phyloP scores from a whole-genome alignment of 2,113 vertebrate genomes.

The Nicator chloris region DNA sequence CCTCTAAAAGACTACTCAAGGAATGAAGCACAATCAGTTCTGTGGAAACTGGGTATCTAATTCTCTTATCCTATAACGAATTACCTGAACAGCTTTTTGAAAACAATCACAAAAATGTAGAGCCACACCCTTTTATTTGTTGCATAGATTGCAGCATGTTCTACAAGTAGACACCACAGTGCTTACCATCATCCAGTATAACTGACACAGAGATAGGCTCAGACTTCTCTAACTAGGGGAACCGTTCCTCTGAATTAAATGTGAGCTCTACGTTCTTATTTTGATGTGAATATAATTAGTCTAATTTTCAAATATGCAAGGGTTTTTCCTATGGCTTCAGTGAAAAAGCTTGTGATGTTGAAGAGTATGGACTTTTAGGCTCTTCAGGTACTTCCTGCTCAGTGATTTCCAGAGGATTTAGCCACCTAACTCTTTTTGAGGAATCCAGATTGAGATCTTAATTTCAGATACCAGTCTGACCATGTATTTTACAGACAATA shows the following conservation, averaged over 20 bases:
- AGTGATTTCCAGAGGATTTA: neutral
- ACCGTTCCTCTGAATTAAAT: neutral
- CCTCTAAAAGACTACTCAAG: neutral
- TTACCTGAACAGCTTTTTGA: neutral
- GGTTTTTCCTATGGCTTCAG: neutral
- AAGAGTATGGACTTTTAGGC: neutral
- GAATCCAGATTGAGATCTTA: neutral
- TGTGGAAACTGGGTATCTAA: neutral
- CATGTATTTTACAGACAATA: neutral
- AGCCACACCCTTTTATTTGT: neutral
- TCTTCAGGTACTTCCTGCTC: neutral
- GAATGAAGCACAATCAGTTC: neutral
- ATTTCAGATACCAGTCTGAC: neutral
- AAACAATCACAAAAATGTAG: neutral
- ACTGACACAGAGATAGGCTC: neutral
- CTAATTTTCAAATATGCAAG: neutral
- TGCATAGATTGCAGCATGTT: neutral
- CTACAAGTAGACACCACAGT: neutral
- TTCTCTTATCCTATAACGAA: neutral
- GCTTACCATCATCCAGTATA: neutral
- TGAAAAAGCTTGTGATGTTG: neutral
- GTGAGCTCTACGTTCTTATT: neutral
- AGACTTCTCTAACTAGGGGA: neutral
- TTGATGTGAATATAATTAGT: neutral
- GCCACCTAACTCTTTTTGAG: neutral